Conservation (phyloP, 1,140 invertebrate species). For the Trigoniulus corallinus region DNA sequence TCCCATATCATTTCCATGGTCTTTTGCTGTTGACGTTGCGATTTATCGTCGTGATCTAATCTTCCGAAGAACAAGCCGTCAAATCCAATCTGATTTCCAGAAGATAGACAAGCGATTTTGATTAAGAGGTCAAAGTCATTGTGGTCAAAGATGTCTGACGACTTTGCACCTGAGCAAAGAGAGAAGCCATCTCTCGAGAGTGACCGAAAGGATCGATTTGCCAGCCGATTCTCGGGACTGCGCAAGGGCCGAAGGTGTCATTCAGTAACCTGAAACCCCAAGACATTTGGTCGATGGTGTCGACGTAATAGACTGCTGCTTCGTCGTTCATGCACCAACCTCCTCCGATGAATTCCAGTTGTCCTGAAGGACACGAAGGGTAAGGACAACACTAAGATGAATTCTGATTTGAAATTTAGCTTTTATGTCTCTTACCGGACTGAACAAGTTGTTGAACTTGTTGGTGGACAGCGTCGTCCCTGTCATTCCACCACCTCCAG, state of each 20-base stretch:
- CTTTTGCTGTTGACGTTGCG: conserved; percentile 36
- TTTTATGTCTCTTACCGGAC: conserved; percentile 15
- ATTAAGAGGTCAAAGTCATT: no score
- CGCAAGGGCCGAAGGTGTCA: conserved; percentile 40
- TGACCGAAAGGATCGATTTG: conserved; percentile 52
- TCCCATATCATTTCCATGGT: conserved; percentile 76
- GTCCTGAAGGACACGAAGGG: neutral
- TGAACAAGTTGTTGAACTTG: conserved; percentile 22
- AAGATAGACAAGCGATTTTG: neutral
- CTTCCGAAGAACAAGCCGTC: conserved; percentile 75
- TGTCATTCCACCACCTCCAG: conserved; percentile 33
- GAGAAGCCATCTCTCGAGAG: conserved; percentile 36
- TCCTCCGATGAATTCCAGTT: conserved; percentile 65
- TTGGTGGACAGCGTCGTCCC: conserved; percentile 23
- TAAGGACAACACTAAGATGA: neutral
- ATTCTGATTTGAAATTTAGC: neutral
- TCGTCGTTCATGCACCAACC: conserved; percentile 93
- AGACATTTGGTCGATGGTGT: conserved; percentile 80
- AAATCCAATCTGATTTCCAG: conserved; percentile 25
- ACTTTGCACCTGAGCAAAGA: conserved; percentile 31
- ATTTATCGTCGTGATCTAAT: conserved; percentile 75
- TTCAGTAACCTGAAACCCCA: conserved; percentile 33
- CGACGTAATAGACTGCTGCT: conserved; percentile 76
- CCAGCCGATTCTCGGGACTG: conserved; percentile 37
- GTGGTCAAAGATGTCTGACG: neutral